Evolutionary conservation across 2,113 vertebrate genomes (phyloP), one percentile per base, ranked within the genome.

Genomic region (Montifringilla adamsi): DNA sequence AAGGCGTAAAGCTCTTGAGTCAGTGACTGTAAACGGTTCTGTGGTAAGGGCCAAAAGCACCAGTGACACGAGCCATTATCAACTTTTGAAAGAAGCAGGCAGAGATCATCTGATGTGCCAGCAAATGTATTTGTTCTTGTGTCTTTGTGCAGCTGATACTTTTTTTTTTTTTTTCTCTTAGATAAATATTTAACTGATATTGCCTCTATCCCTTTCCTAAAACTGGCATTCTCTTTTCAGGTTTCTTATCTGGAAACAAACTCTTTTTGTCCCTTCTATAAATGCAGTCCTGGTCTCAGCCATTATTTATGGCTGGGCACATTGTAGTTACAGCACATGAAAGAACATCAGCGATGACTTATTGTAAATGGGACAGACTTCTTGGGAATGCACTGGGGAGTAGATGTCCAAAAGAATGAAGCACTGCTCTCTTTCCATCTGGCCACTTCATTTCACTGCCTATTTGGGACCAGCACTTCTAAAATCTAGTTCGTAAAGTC

Each of bases 381-480:
- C 74, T 81, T 81, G 56, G 77, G 93, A 91, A 82, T 84, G 23
- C 86, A 31, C 84, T 44, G 56, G 90, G 89, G 80, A 84, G 33
- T 74, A 78, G 49, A 94, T 84, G 73, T 92, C 94, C 84, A 78
- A 70, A 94, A 81, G 93, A 87, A 80, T 9, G 47, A 84, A 78
- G 69, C 64, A 21, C 52, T 74, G 9, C 69, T 70, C 72, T 76
- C 68, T 92, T 94, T 89, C 91, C 56, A 63, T 82, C 89, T 96
- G 80, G 52, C 84, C 69, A 92, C 59, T 96, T 89, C 69, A 92
- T 87, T 92, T 94, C 58, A 56, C 49, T 81, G 91, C 77, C 52
- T 90, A 0, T 67, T 56, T 55, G 80, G 89, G 69, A 78, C 37
- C 33, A 56, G 43, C 37, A 63, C 80, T 87, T 94, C 56, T 72